Percentiles rank a stretch among this genome's conserved stretches.
These are phyloP conservation scores for Aythya baeri DNA, from an alignment of 2,113 vertebrate genomes.

Conservation along the genomic window DNA sequence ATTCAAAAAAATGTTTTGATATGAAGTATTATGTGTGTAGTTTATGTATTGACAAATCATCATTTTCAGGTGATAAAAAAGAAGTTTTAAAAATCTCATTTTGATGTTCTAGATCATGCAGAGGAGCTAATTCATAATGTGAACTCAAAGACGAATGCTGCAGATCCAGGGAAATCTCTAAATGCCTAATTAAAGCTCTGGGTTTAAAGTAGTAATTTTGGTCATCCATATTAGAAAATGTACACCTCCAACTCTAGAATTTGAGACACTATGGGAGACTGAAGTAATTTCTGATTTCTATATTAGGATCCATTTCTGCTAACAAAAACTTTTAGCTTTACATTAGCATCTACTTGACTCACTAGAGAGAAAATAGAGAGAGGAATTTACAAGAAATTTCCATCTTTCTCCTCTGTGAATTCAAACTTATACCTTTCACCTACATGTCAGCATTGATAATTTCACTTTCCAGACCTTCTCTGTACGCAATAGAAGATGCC, in stretches of 20 bases:
- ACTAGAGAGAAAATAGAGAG: neutral
- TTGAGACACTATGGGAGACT: neutral
- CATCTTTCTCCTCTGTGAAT: neutral
- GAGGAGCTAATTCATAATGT: neutral
- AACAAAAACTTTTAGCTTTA: neutral
- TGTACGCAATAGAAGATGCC: neutral
- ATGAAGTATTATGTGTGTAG: neutral
- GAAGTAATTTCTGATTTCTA: neutral
- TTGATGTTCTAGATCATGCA: neutral
- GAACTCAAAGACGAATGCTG: neutral
- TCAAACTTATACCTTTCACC: neutral
- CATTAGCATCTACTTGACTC: neutral
- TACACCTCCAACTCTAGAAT: neutral
- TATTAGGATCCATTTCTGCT: neutral
- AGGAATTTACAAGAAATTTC: neutral
- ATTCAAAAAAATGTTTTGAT: neutral
- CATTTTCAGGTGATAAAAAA: neutral
- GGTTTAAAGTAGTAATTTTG: neutral
- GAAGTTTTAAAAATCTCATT: neutral
- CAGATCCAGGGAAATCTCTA: neutral
- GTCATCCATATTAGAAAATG: neutral
- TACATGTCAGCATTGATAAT: neutral
- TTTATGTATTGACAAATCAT: neutral
- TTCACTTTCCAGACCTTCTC: neutral
- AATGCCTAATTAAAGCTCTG: neutral